Evolutionary conservation across 2,113 vertebrate species (phyloP), one percentile per base, ranked within the genome.

Genomic region (Scophthalmus maximus): DNA sequence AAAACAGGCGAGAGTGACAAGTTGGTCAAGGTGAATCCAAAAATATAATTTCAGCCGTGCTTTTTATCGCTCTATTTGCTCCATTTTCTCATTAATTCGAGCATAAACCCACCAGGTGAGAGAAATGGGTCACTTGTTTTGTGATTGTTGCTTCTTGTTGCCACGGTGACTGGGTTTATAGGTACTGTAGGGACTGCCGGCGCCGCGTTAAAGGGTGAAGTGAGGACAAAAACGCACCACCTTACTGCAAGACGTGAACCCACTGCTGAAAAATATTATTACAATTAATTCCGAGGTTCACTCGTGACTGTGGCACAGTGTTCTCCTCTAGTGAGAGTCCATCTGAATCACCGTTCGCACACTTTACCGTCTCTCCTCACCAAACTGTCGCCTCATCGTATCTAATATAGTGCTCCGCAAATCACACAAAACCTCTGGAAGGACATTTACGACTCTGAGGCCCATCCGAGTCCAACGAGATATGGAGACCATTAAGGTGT

Each of bases 1-100:
- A 67, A 55, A 61, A 32, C 30, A n/a, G 63, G 69, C 79, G 81
- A 74, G 74, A 81, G 47, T 57, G 77, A 84, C 64, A 17, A 11
- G 22, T 10, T n/a, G 50, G 26, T 61, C 40, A 60, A 49, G 62
- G 73, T 65, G 1, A 72, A 84, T n/a, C n/a, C n/a, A n/a, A n/a
- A n/a, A n/a, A n/a, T n/a, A 76, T 70, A 12, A 69, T 75, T 86
- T 71, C 53, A 90, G 78, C 80, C 81, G 74, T 46, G 12, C 51
- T 68, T 58, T 63, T 68, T 63, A 62, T 66, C 20, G 53, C 23
- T 20, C 34, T 5, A 14, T 78, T 67, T 75, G 53, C 74, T 86
- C 78, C 79, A 68, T 85, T 78, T 62, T 63, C 64, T 84, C 85
- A 79, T 62, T 73, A 29, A 62, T 20, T n/a, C 7, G 1, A 62